Evolutionary conservation across 2,797 vertebrate genomes (phyloP), one percentile per base, ranked within the genome.

Genomic region (Coilia nasus): DNA sequence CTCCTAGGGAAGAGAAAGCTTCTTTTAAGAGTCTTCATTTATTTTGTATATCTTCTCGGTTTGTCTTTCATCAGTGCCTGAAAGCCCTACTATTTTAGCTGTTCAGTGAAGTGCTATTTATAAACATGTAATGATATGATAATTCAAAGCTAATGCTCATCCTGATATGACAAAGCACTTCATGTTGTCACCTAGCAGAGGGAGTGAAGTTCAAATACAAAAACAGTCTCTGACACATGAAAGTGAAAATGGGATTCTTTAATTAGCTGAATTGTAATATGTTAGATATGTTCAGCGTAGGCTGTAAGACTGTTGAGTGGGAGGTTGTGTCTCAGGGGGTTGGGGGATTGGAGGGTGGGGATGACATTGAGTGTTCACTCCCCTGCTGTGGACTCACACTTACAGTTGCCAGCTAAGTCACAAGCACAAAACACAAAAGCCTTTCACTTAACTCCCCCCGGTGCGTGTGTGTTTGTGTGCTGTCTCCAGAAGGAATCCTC

Each of bases 401-500:
- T 12, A 31, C 21, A 11, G 31, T 9, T 41, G 67, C 31, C 31
- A 19, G 71, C 35, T 44, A 44, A 78, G 35, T 6, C 31, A 21
- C 71, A 44, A 78, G 9, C 50, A 54, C 50, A 54, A 14, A 54
- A 17, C 31, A 44, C 7, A 21, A 41, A 75, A 41, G 71, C 31
- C 17, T 19, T 78, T 35, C 19, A 21, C 71, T 78, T 21, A 78
- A 78, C 71, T 78, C 64, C 64, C 64, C 64, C 64, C 15, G 35
- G 64, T 71, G 64, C 25, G 67, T 75, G 67, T 41, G 31, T 75
- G 67, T n/a, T 19, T 78, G 31, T 78, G 71, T 78, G 71, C 31
- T 87, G 75, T 84, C 82, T 90, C 83, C 96, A 99, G 98, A 99
- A 97, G 97, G 97, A 94, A 97, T 99, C 95, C 96, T 99, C 96